Evolutionary conservation across 2,888 invertebrate species (phyloP).

Genomic region (Parnassius apollo): DNA sequence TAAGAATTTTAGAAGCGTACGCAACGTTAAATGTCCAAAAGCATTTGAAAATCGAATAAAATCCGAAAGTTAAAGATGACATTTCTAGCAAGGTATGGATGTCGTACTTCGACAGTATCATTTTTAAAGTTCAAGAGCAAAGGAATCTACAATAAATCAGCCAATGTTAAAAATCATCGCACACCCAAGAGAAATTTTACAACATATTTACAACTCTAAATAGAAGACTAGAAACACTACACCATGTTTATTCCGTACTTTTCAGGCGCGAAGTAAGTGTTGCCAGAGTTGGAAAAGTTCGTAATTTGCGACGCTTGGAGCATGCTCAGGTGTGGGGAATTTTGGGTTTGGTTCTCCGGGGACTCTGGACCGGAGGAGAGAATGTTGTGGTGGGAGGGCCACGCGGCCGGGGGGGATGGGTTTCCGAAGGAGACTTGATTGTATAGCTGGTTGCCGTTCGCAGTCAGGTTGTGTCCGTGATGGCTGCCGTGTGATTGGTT

Average conservation of each 20-base stretch:
- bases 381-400: conserved; percentile 74
- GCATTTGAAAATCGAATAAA: conserved; percentile 23
- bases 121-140: conserved; percentile 14
- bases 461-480: conserved; percentile 68
- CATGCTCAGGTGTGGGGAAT: conserved; percentile 72
- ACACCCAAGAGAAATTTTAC: conserved; percentile 30
- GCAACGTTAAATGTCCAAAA: conserved; percentile 8
- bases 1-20: conserved; percentile 22
- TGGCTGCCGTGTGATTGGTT: conserved; percentile 71
- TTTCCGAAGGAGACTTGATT: conserved; percentile 77
- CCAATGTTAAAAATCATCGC: conserved; percentile 35
- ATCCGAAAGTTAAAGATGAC: conserved; percentile 9
- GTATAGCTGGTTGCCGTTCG: conserved; percentile 74
- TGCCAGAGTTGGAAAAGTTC: conserved; percentile 76
- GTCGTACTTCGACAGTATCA: neutral
- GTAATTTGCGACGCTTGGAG: conserved; percentile 75
- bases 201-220: conserved; percentile 29
- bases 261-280: conserved; percentile 76
- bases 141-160: conserved; percentile 13
- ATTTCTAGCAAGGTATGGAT: conserved; percentile 4
- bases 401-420: conserved; percentile 70
- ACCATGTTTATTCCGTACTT: conserved; percentile 80
- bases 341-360: conserved; percentile 71
- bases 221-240: conserved; percentile 67
- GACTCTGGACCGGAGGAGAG: conserved; percentile 70